phyloP scores from a whole-genome alignment of 2,888 invertebrate genomes.

The Yponomeuta malinellus region DNA sequence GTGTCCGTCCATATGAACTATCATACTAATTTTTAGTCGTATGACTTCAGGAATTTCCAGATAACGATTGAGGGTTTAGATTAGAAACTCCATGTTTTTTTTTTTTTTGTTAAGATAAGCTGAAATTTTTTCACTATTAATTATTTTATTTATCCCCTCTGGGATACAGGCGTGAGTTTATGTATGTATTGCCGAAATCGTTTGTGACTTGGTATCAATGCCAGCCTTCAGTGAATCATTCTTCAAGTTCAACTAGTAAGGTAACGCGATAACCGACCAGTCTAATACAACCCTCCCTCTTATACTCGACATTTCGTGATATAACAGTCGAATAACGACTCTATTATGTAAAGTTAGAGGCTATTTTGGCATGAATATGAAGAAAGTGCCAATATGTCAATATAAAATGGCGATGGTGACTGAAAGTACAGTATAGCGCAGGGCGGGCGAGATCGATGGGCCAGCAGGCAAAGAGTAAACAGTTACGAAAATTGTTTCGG shows the following conservation, averaged over 20 bases:
- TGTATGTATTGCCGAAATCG: neutral
- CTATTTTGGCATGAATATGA: neutral
- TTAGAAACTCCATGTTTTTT: too few species aligned
- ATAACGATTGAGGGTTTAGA: too few species aligned
- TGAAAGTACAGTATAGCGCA: slow-evolving; percentile 3
- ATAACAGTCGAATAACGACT: neutral
- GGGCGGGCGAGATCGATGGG: slow-evolving; percentile 22
- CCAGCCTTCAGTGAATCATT: neutral
- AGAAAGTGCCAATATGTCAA: neutral
- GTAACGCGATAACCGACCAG: neutral
- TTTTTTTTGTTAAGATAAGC: too few species aligned
- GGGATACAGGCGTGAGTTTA: too few species aligned
- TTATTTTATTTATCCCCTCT: too few species aligned
- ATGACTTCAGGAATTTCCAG: too few species aligned
- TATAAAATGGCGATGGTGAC: neutral
- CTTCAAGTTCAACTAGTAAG: slow-evolving; percentile 1
- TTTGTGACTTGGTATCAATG: neutral
- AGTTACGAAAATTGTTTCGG: neutral
- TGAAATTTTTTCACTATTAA: too few species aligned
- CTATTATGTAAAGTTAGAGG: neutral
- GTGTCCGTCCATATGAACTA: too few species aligned
- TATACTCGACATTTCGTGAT: neutral
- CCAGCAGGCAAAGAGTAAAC: slow-evolving; percentile 23
- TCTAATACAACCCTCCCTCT: neutral
- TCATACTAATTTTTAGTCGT: too few species aligned